Conservation (phyloP, 2,797 vertebrate genomes). For the Lagodon rhomboides region DNA sequence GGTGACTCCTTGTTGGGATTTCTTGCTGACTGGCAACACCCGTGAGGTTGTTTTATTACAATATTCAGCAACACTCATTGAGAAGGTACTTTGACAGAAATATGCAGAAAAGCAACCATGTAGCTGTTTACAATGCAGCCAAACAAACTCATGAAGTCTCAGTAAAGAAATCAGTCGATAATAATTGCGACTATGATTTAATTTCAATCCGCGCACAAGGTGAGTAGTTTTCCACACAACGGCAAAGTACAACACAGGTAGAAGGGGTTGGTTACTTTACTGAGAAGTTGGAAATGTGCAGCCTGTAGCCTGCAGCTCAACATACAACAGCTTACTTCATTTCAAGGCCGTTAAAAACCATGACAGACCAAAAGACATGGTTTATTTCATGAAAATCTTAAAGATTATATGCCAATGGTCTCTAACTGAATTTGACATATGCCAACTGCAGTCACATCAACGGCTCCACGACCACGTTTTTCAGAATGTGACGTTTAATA, state of each 20-base stretch:
- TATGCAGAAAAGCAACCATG: not conserved
- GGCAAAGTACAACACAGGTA: not conserved
- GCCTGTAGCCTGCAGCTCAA: not conserved
- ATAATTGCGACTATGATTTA: not conserved
- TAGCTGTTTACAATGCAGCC: not conserved
- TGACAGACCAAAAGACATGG: no score
- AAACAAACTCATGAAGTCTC: conserved; percentile 1
- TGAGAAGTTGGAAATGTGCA: not conserved
- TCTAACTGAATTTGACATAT: not conserved
- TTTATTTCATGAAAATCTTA: not conserved
- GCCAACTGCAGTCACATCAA: not conserved
- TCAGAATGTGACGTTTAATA: conserved; percentile 5
- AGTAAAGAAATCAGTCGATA: conserved; percentile 7
- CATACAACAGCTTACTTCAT: not conserved
- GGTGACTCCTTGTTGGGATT: not conserved
- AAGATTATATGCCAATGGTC: not conserved
- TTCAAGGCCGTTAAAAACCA: not conserved
- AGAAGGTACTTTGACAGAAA: not conserved
- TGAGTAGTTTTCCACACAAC: not conserved
- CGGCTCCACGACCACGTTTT: not conserved
- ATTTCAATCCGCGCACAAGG: not conserved
- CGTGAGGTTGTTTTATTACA: not conserved
- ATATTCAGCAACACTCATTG: not conserved
- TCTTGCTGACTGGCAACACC: not conserved
- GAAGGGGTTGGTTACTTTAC: not conserved